These are phyloP conservation scores for Barnardius zonarius DNA, from an alignment of 2,113 vertebrate species.

Conservation along the genomic window DNA sequence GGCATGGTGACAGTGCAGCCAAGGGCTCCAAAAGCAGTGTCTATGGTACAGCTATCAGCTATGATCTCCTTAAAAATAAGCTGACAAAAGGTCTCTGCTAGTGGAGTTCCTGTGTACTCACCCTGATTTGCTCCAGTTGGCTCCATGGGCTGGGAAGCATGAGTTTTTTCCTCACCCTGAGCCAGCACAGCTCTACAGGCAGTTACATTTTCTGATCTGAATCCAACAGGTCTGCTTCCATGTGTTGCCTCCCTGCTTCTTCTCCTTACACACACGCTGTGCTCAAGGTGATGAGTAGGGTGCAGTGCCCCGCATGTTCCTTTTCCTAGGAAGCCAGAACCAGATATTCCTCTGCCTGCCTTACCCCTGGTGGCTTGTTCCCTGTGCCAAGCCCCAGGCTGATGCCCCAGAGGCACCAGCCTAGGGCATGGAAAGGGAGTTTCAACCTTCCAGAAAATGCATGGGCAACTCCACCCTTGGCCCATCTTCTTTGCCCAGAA, in stretches of 20 bases:
- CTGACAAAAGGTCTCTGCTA: not conserved
- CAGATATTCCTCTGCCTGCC: not conserved
- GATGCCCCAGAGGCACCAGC: not conserved
- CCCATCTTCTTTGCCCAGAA: not conserved
- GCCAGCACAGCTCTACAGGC: not conserved
- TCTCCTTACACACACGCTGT: accelerated
- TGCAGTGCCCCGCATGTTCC: not conserved
- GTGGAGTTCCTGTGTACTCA: not conserved
- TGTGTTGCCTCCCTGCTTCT: not conserved
- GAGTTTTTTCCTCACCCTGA: not conserved
- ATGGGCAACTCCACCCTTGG: not conserved
- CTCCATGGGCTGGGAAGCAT: not conserved
- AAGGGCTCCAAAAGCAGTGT: not conserved
- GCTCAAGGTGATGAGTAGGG: not conserved
- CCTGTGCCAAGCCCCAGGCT: accelerated
- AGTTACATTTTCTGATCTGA: not conserved
- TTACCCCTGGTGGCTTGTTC: not conserved
- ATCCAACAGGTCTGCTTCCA: not conserved
- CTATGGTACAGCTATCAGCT: not conserved
- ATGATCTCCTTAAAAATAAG: not conserved
- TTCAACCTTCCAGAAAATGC: not conserved
- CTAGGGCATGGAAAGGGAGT: not conserved
- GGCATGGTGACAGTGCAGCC: not conserved
- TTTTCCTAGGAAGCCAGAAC: not conserved
- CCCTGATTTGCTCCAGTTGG: accelerated